Evolutionary conservation across 2,113 vertebrate species (phyloP).

Genomic region (Chionis minor): DNA sequence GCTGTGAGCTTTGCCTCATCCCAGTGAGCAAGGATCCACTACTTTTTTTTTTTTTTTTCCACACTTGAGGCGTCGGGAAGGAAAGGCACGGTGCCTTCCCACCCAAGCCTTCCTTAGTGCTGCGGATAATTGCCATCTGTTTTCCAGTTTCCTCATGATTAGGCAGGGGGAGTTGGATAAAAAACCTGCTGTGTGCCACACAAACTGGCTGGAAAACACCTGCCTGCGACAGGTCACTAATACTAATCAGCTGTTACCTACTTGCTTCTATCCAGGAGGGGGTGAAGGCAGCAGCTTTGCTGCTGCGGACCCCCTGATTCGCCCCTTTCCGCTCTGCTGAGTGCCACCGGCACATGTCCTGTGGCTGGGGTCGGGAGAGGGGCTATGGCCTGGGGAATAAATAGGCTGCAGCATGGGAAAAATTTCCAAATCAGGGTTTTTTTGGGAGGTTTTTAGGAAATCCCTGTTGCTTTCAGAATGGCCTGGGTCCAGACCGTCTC

Average conservation of each 20-base stretch:
- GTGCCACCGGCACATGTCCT: fast-evolving
- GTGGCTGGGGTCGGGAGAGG: fast-evolving
- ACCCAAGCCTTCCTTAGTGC: neutral
- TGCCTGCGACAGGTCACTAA: neutral
- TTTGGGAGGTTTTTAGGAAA: neutral
- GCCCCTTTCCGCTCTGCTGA: neutral
- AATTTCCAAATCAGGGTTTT: neutral
- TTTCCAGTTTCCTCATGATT: neutral
- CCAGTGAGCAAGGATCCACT: neutral
- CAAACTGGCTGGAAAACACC: neutral
- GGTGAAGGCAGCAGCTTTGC: neutral
- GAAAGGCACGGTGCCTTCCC: neutral
- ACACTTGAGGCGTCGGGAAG: fast-evolving
- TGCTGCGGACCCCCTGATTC: fast-evolving
- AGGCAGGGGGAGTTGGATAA: neutral
- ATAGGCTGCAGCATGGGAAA: neutral
- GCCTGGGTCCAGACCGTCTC: neutral
- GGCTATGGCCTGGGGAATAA: neutral
- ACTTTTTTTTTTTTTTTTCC: neutral
- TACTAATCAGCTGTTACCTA: neutral
- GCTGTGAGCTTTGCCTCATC: neutral
- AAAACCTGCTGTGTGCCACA: neutral
- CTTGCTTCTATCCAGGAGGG: neutral
- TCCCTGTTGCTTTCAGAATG: fast-evolving
- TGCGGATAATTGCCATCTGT: neutral